Evolutionary conservation across 2,888 invertebrate species (phyloP).

Genomic region (Metallyticus violacea): DNA sequence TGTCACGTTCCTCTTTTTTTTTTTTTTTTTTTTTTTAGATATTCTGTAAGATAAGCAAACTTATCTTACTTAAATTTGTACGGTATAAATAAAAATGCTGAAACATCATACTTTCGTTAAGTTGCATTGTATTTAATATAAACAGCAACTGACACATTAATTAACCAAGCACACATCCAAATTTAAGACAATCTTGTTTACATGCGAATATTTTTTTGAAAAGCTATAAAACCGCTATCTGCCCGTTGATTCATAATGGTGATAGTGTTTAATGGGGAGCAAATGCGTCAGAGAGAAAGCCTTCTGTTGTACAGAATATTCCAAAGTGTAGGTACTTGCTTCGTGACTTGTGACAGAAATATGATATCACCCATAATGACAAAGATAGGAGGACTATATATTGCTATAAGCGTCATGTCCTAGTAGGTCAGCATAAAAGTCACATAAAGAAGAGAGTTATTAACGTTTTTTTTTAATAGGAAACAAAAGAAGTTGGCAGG

Average conservation of each 20-base stretch:
- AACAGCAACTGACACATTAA: not conserved
- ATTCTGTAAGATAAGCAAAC: no score
- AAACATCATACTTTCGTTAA: no score
- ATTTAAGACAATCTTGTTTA: not conserved
- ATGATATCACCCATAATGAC: not conserved
- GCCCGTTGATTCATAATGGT: not conserved
- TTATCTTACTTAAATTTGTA: no score
- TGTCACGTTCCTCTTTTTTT: no score
- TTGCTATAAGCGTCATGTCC: no score
- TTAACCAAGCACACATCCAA: not conserved
- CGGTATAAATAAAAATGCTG: no score
- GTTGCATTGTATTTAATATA: no score
- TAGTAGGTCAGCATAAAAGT: not conserved
- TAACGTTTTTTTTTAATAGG: not conserved
- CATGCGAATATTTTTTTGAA: not conserved
- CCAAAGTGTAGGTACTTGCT: not conserved
- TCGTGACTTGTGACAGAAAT: not conserved
- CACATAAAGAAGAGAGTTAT: not conserved
- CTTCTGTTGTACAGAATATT: not conserved
- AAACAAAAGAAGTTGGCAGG: conserved; percentile 1
- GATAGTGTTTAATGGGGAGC: not conserved
- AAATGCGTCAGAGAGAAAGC: not conserved
- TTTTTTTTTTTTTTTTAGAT: no score
- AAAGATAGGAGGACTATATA: not conserved
- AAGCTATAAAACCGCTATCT: not conserved